Evolutionary conservation across 2,888 invertebrate genomes (phyloP).

Genomic region (Yponomeuta plumbellus): DNA sequence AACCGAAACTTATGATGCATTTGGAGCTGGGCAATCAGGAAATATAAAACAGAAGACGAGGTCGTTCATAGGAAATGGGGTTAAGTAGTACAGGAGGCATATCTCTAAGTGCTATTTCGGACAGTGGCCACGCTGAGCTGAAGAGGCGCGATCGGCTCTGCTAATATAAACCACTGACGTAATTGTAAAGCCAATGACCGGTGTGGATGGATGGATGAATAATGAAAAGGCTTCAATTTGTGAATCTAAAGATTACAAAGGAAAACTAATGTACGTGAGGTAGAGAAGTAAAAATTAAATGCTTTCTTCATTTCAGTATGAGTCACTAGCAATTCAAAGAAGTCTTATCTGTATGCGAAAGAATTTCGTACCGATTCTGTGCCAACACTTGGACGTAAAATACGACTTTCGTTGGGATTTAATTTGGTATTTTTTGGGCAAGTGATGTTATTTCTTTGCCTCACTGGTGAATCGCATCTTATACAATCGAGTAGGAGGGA

Average conservation of each 20-base stretch:
- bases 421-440: not conserved
- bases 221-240: not conserved
- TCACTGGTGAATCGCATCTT: too few species aligned
- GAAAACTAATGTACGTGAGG: not conserved
- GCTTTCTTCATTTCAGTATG: not conserved
- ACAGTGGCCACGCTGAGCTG: not conserved
- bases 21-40: not conserved
- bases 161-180: slow-evolving; percentile 3
- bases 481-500: not conserved
- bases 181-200: slow-evolving; percentile 3
- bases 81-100: slow-evolving; percentile 4
- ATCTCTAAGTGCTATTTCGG: slow-evolving; percentile 11
- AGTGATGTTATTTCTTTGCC: too few species aligned
- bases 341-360: not conserved
- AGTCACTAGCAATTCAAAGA: not conserved
- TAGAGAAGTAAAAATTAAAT: not conserved
- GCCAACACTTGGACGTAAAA: not conserved
- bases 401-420: not conserved
- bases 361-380: not conserved
- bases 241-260: not conserved
- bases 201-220: not conserved
- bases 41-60: slow-evolving; percentile 3
- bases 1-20: too few species aligned
- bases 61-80: not conserved
- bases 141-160: slow-evolving; percentile 6